Evolutionary conservation across 2,888 invertebrate genomes (phyloP), one percentile per base, ranked within the genome.

Genomic region (Melanotus villosus): DNA sequence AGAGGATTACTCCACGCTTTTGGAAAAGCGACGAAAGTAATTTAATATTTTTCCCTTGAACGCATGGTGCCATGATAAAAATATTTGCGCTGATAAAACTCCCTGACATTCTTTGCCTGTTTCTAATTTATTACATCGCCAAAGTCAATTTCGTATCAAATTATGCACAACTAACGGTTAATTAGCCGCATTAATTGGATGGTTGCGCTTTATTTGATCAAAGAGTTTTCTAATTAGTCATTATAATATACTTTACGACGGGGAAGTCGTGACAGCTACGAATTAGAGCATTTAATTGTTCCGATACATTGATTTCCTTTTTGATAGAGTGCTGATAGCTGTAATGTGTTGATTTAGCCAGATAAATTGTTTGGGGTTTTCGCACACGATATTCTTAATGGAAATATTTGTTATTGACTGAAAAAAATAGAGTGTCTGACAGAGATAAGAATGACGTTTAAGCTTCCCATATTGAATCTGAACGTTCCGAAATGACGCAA

Each of bases 161-260:
- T 47, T 47, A 47, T 47, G 26, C 47, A 47, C 47, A 47, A 47
- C 47, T 23, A 47, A 47, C 26, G 23, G 47, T 47, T 47, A 47
- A 47, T 47, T 47, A 47, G 19, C 47, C 47, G 12, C 19, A 12
- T 47, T 47, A 47, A 47, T 47, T 23, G 47, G 47, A 21, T 47
- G 47, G 12, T 5, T n/a, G 23, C 47, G 47, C 26, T 47, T 21
- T 26, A 23, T 47, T 47, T 47, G 47, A 47, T 47, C 47, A 47
- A 45, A 47, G 47, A 26, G 47, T 19, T 19, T 10, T 45, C 23
- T 26, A 47, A 47, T 47, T 47, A 47, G 47, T 47, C 23, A 47
- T 47, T 47, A 47, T 47, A 47, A 47, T 47, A 23, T 12, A 47
- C 12, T 26, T 26, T 43, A 19, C 23, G n/a, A 21, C 23, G 47